These are phyloP conservation scores for Leptinotarsa juncta DNA, from an alignment of 2,888 invertebrate species.

Conservation along the genomic window DNA sequence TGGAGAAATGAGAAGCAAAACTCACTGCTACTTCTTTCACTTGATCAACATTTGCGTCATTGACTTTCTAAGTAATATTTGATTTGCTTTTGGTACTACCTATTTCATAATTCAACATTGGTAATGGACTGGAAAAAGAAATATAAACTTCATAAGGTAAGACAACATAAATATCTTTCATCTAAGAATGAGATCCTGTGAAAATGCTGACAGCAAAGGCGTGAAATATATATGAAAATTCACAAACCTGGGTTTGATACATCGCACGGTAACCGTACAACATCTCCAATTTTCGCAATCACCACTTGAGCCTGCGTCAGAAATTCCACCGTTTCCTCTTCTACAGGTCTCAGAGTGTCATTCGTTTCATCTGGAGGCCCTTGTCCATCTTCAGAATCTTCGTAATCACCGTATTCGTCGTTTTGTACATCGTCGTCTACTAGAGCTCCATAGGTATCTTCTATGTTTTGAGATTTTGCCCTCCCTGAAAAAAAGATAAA, in stretches of 20 bases:
- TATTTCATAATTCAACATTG: neutral
- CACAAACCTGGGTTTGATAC: conserved; percentile 42
- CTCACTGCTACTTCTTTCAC: neutral
- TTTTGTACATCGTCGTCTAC: conserved; percentile 50
- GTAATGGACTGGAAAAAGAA: too few relatives aligned
- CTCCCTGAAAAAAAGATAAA: conserved; percentile 36
- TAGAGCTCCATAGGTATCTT: conserved; percentile 49
- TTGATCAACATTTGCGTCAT: neutral
- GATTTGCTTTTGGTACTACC: neutral
- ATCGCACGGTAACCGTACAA: conserved; percentile 61
- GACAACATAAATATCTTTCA: too few relatives aligned
- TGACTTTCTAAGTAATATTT: neutral
- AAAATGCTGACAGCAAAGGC: too few relatives aligned
- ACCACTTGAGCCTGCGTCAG: conserved; percentile 52
- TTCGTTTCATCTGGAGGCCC: conserved; percentile 37
- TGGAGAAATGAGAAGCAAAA: neutral
- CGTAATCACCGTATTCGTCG: conserved; percentile 50
- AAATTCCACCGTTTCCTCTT: conserved; percentile 36
- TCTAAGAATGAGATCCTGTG: too few relatives aligned
- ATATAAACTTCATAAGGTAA: too few relatives aligned
- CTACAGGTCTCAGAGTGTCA: conserved; percentile 26
- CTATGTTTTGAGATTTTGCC: conserved; percentile 38
- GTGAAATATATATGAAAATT: neutral
- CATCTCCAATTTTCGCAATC: conserved; percentile 55
- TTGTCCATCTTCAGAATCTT: conserved; percentile 51